These are phyloP conservation scores for Plemyria rubiginata DNA, from an alignment of 2,888 invertebrate genomes.

Conservation along the genomic window DNA sequence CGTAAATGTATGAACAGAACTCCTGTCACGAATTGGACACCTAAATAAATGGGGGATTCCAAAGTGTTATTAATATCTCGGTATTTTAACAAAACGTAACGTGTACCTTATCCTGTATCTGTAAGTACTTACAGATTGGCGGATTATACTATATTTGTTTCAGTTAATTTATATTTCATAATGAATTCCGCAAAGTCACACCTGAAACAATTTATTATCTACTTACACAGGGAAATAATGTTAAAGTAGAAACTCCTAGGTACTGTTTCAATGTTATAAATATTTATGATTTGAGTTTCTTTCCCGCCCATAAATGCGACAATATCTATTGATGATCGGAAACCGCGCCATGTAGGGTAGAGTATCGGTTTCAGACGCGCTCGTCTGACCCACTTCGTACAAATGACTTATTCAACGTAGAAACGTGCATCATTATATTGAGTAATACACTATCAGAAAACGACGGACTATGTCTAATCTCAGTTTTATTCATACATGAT, in stretches of 20 bases:
- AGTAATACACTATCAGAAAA: background rate
- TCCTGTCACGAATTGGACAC: too few relatives aligned
- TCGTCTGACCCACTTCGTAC: constrained; percentile 66
- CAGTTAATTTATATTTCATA: too few relatives aligned
- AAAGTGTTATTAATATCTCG: too few relatives aligned
- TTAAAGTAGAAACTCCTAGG: background rate
- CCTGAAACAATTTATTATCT: too few relatives aligned
- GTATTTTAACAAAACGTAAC: too few relatives aligned
- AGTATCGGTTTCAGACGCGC: constrained; percentile 55
- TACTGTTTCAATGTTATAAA: constrained; percentile 23
- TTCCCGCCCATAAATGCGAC: constrained; percentile 33
- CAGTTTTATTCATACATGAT: background rate
- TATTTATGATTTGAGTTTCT: constrained; percentile 44
- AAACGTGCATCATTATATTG: constrained; percentile 18
- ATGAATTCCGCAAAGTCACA: too few relatives aligned
- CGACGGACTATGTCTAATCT: background rate
- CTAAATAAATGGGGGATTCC: too few relatives aligned
- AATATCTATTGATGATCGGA: constrained; percentile 55
- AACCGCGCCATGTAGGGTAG: constrained; percentile 67
- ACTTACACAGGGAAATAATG: background rate
- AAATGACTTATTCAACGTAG: constrained; percentile 31
- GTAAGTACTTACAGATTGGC: too few relatives aligned
- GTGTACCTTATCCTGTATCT: too few relatives aligned
- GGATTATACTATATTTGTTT: too few relatives aligned
- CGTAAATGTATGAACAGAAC: too few relatives aligned